Evolutionary conservation across 2,888 invertebrate species (phyloP).

Genomic region (Drosophila neonasuta): DNA sequence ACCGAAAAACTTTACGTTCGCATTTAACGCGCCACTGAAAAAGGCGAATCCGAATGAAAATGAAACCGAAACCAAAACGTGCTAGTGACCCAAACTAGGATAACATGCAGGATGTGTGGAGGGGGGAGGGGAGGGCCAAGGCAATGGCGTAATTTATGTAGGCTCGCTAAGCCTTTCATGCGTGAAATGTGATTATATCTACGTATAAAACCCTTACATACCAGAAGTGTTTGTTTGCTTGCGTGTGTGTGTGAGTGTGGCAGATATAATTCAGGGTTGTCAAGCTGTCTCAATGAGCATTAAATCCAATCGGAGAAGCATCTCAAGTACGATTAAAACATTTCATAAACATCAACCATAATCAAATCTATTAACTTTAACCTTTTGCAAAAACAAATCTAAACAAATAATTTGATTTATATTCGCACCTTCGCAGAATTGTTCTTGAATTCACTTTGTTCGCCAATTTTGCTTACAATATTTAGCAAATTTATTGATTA

Average conservation of each 20-base stretch:
- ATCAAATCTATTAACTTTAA: neutral
- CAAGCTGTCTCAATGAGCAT: conserved; percentile 9
- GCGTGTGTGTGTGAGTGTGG: conserved; percentile 10
- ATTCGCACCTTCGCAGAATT: neutral
- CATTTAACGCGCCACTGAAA: conserved; percentile 41
- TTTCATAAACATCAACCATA: neutral
- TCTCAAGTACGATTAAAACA: conserved; percentile 4
- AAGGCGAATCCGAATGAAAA: conserved; percentile 28
- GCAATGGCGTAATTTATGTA: conserved; percentile 71
- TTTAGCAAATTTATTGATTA: neutral
- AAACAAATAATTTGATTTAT: conserved; percentile 8
- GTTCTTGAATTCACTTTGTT: conserved; percentile 2
- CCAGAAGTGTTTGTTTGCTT: conserved; percentile 5
- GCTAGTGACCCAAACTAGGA: conserved; percentile 62
- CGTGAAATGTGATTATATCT: conserved; percentile 72
- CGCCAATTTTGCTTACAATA: neutral
- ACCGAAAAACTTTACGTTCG: conserved; percentile 37
- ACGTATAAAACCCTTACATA: conserved; percentile 16
- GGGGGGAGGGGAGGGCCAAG: conserved; percentile 7
- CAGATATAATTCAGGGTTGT: conserved; percentile 32
- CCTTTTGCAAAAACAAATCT: neutral
- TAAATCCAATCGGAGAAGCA: neutral
- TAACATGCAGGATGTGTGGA: conserved; percentile 24
- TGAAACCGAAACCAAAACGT: conserved; percentile 50
- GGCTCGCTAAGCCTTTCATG: conserved; percentile 66